Conservation (phyloP, 2,113 vertebrate species). For the Aptenodytes forsteri region DNA sequence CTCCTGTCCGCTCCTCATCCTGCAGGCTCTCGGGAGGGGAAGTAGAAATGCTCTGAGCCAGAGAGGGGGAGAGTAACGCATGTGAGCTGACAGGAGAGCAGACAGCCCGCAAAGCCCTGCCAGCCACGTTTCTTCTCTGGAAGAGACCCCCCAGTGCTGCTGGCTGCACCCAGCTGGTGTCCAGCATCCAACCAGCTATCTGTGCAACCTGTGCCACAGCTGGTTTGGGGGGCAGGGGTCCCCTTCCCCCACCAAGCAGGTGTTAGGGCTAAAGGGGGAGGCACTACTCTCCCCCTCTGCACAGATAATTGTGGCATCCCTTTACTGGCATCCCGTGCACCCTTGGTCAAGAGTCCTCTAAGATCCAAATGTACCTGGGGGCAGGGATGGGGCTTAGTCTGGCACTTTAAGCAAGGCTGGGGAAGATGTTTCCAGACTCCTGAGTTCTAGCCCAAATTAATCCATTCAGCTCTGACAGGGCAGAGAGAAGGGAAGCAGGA, state of each 20-base stretch:
- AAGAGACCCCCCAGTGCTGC: background rate
- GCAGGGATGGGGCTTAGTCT: background rate
- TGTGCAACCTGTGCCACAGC: too few species aligned
- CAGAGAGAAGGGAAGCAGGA: background rate
- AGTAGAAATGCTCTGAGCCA: slow-evolving; percentile 56
- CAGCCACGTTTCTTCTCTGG: rapidly evolving
- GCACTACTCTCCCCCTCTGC: background rate
- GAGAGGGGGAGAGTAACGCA: background rate
- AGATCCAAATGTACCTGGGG: background rate
- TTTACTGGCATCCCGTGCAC: too few species aligned
- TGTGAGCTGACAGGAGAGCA: background rate
- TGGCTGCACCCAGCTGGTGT: background rate
- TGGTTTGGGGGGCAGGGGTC: background rate
- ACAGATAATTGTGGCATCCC: background rate
- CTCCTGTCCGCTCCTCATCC: background rate
- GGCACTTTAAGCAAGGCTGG: background rate
- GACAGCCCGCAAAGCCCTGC: background rate
- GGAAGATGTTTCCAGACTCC: background rate
- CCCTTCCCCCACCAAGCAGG: background rate
- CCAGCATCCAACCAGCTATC: background rate
- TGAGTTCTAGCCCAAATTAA: background rate
- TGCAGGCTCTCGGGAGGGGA: slow-evolving; percentile 65
- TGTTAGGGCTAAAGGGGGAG: background rate
- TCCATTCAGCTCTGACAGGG: background rate
- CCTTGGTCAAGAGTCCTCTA: background rate